Evolutionary conservation across 2,888 invertebrate genomes (phyloP).

Genomic region (Apotomis betuletana): DNA sequence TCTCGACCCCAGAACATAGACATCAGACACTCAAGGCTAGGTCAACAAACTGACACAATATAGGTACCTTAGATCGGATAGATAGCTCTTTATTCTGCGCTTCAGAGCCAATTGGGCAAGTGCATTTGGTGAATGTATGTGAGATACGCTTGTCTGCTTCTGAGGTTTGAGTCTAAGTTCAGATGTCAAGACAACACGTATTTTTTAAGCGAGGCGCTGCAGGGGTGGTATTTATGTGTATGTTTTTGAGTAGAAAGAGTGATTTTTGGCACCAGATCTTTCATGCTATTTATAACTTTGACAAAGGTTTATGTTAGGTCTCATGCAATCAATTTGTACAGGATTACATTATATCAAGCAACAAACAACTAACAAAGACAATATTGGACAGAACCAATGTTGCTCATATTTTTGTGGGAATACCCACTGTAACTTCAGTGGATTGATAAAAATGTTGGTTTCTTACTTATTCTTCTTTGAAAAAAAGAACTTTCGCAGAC

Average conservation of each 20-base stretch:
- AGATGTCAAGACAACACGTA: background rate
- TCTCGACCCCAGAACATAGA: constrained; percentile 15
- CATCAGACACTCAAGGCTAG: constrained; percentile 21
- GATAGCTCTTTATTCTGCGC: constrained; percentile 11
- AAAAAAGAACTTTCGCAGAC: no score
- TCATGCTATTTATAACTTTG: no score
- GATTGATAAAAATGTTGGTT: no score
- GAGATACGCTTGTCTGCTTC: background rate
- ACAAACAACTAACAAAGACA: no score
- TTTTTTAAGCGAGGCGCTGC: background rate
- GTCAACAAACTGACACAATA: constrained; percentile 29
- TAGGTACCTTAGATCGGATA: constrained; percentile 21
- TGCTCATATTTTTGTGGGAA: no score
- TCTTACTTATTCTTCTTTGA: no score
- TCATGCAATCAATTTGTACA: no score
- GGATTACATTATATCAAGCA: no score
- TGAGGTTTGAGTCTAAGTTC: constrained; percentile 6
- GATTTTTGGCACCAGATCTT: no score
- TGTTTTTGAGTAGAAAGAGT: background rate
- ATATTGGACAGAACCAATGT: no score
- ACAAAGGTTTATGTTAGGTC: no score
- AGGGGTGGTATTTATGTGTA: background rate
- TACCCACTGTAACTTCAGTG: no score
- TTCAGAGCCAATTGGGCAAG: background rate
- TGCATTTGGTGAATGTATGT: background rate